Evolutionary conservation across 2,888 invertebrate genomes (phyloP).

Genomic region (Spicauda simplicius): DNA sequence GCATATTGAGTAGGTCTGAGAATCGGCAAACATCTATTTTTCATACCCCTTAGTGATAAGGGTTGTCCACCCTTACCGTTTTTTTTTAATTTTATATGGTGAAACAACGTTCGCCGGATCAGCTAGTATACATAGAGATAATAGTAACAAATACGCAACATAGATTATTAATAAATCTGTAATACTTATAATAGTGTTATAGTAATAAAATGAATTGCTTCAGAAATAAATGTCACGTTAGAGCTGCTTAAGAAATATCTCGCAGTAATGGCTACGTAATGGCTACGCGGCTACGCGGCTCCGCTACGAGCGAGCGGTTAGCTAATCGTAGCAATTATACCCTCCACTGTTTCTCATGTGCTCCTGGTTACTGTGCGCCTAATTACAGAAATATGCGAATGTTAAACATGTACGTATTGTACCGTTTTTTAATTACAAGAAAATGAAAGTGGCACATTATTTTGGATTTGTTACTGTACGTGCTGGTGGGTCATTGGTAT

Average conservation of each 20-base stretch:
- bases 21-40: too few relatives aligned
- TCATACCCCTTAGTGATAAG: too few relatives aligned
- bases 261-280: slow-evolving; percentile 9
- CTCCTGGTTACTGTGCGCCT: neutral
- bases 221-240: neutral
- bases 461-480: too few relatives aligned
- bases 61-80: too few relatives aligned
- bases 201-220: neutral
- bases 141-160: too few relatives aligned
- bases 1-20: too few relatives aligned
- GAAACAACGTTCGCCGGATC: too few relatives aligned
- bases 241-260: slow-evolving; percentile 11
- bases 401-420: neutral
- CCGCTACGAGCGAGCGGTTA: slow-evolving; percentile 21
- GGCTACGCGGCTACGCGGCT: slow-evolving; percentile 13
- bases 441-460: neutral
- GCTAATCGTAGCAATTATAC: slow-evolving; percentile 23
- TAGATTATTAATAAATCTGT: too few relatives aligned
- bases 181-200: too few relatives aligned
- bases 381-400: slow-evolving; percentile 19
- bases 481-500: too few relatives aligned
- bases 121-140: too few relatives aligned
- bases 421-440: neutral
- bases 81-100: too few relatives aligned
- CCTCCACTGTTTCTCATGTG: slow-evolving; percentile 5